Conservation (phyloP, 1,140 invertebrate genomes). For the Rhagoletis zephyria region DNA sequence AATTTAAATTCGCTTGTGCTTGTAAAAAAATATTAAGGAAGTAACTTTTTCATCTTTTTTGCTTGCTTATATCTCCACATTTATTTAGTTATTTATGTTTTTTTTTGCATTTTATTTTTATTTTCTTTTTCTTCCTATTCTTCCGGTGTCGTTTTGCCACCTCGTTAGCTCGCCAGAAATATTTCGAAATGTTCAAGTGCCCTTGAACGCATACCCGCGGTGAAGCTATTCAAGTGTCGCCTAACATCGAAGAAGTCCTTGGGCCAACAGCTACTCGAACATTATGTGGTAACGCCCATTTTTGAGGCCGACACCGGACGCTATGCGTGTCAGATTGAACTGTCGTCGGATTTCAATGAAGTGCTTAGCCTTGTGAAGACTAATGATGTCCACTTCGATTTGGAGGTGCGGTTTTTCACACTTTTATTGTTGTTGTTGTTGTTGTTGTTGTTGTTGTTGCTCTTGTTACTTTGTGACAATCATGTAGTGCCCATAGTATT, state of each 20-base stretch:
- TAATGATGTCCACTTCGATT: conserved; percentile 66
- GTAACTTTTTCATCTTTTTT: background rate
- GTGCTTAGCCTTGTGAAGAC: conserved; percentile 65
- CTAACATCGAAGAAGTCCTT: conserved; percentile 64
- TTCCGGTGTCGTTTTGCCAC: conserved; percentile 32
- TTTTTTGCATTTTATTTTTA: conserved; percentile 29
- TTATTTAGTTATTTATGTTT: too few relatives aligned
- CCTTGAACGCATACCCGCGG: conserved; percentile 58
- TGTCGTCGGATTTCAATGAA: conserved; percentile 64
- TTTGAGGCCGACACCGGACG: conserved; percentile 63
- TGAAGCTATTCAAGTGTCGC: conserved; percentile 66
- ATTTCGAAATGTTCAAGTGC: conserved; percentile 64
- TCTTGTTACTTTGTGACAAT: background rate
- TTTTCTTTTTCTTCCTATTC: background rate
- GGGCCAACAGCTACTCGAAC: conserved; percentile 62
- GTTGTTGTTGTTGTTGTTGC: background rate
- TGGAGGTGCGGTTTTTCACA: conserved; percentile 61
- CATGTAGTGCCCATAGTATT: background rate
- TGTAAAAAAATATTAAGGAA: background rate
- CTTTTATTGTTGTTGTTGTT: conserved; percentile 4
- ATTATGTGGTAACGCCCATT: conserved; percentile 65
- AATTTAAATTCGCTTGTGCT: conserved; percentile 4
- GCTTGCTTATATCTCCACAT: too few relatives aligned
- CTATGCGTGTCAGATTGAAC: conserved; percentile 66
- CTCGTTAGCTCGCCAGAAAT: conserved; percentile 65